A percentile compares a stretch with the other conserved stretches of the same genome.
These are phyloP conservation scores for Nannospalax galili DNA, from an alignment of 2,113 vertebrate species.

Conservation along the genomic window DNA sequence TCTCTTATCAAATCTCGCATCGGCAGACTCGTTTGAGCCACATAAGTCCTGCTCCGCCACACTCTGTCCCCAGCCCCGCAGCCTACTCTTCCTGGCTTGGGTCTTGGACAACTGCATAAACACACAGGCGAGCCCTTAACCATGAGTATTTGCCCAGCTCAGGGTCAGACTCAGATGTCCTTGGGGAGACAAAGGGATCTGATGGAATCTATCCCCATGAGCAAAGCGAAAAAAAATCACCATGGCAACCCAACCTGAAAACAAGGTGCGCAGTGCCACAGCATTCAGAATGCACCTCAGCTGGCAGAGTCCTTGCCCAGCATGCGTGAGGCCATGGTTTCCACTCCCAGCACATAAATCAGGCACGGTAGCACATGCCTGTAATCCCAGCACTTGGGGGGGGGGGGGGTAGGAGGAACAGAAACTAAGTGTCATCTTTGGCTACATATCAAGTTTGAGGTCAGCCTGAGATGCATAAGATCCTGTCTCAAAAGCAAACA, in stretches of 20 bases:
- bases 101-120: neutral
- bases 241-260: neutral
- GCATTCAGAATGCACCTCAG: fast-evolving
- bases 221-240: neutral
- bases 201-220: neutral
- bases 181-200: neutral
- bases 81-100: neutral
- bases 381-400: neutral
- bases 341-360: neutral
- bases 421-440: neutral
- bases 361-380: too few relatives aligned
- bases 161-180: neutral
- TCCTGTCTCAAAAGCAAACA: neutral
- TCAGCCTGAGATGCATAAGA: neutral
- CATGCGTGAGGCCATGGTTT: neutral
- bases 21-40: fast-evolving
- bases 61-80: too few relatives aligned
- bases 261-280: fast-evolving
- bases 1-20: neutral
- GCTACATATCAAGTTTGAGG: too few relatives aligned
- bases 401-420: neutral
- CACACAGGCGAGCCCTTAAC: neutral
- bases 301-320: neutral
- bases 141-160: neutral
- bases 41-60: fast-evolving